Conservation (phyloP, 1,140 invertebrate species). For the Leucophenga varia region DNA sequence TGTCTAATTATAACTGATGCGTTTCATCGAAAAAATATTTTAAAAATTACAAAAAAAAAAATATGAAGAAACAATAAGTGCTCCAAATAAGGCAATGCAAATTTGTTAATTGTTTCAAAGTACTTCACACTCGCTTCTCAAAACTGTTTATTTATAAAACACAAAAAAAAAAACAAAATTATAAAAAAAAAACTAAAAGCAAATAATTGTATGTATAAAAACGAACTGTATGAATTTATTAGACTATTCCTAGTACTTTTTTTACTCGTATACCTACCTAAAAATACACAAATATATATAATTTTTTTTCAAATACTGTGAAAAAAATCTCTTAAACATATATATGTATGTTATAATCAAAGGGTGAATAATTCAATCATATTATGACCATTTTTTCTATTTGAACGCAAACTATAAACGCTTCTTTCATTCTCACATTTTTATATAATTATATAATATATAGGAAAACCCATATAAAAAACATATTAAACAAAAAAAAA, state of each 20-base stretch:
- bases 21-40: no score
- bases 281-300: slow-evolving; percentile 17
- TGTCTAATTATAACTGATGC: no score
- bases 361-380: slow-evolving; percentile 10
- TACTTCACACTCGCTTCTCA: slow-evolving; percentile 32
- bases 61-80: slow-evolving; percentile 3
- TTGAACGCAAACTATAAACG: slow-evolving; percentile 19
- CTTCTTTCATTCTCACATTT: slow-evolving; percentile 44
- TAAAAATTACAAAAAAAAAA: slow-evolving; percentile 9
- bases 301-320: not conserved
- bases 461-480: no score
- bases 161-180: no score
- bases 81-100: slow-evolving; percentile 16
- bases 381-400: slow-evolving; percentile 14
- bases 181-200: no score
- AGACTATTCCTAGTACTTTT: slow-evolving; percentile 26
- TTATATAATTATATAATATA: slow-evolving; percentile 9
- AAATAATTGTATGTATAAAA: no score
- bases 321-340: slow-evolving; percentile 2
- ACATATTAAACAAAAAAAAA: not conserved
- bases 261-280: no score
- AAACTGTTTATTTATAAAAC: slow-evolving; percentile 28
- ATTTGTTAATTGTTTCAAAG: not conserved
- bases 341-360: slow-evolving; percentile 6
- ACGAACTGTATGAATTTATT: slow-evolving; percentile 48